These are phyloP conservation scores for Carollia perspicillata DNA, from an alignment of 2,113 vertebrate species.

Conservation along the genomic window DNA sequence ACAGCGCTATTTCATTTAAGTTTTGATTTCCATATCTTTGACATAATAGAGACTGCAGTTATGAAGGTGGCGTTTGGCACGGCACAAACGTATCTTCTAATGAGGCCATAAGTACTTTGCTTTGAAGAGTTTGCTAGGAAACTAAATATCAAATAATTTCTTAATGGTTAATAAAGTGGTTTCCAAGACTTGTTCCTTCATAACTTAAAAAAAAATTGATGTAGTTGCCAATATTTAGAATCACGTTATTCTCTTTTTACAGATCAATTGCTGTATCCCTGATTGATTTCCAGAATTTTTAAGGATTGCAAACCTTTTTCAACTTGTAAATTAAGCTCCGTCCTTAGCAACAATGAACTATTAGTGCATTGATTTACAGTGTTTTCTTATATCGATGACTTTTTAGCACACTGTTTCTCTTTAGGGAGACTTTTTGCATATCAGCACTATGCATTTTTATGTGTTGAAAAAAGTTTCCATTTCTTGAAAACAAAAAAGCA, in stretches of 20 bases:
- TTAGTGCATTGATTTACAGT: slow-evolving; percentile 42
- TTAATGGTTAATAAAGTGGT: slow-evolving; percentile 51
- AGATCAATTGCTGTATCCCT: slow-evolving; percentile 42
- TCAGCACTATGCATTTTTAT: slow-evolving; percentile 35
- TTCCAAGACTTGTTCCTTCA: slow-evolving; percentile 45
- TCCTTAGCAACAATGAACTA: slow-evolving; percentile 30
- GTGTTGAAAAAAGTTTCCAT: slow-evolving; percentile 30
- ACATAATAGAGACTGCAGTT: slow-evolving; percentile 3
- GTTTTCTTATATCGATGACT: slow-evolving; percentile 33
- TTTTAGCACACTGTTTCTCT: slow-evolving; percentile 26
- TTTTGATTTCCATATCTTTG: slow-evolving; percentile 46
- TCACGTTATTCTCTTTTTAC: slow-evolving; percentile 47
- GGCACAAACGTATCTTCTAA: neutral
- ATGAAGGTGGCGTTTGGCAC: neutral
- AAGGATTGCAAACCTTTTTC: slow-evolving; percentile 57
- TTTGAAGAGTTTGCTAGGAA: slow-evolving; percentile 30
- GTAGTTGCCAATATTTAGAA: slow-evolving; percentile 44
- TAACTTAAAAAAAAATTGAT: slow-evolving; percentile 47
- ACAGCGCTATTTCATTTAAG: neutral
- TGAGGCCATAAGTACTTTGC: neutral
- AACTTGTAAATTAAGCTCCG: slow-evolving; percentile 48
- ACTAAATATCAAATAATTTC: slow-evolving; percentile 52
- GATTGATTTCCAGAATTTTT: slow-evolving; percentile 55
- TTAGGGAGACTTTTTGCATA: slow-evolving; percentile 41
- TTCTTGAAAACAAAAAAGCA: neutral